Evolutionary conservation across 2,888 invertebrate genomes (phyloP).

Genomic region (Nymphalis c-album): DNA sequence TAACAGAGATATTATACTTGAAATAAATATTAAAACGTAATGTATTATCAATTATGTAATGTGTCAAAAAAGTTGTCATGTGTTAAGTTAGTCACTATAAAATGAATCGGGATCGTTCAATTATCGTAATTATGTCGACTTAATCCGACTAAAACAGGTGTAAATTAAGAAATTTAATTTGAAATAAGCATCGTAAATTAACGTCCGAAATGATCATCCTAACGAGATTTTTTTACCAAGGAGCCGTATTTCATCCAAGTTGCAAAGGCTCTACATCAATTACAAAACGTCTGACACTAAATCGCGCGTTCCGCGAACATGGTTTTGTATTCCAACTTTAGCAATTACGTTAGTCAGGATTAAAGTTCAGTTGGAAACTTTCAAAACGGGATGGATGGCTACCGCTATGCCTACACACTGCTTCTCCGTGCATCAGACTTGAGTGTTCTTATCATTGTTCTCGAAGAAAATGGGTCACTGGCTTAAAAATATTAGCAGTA

Average conservation of each 20-base stretch:
- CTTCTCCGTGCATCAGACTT: background rate
- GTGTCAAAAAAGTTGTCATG: no score
- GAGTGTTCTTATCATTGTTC: background rate
- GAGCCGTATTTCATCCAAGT: conserved; percentile 27
- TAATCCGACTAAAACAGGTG: background rate
- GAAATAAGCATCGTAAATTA: conserved; percentile 12
- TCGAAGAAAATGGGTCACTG: no score
- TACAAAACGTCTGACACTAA: conserved; percentile 68
- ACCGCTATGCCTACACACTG: conserved; percentile 40
- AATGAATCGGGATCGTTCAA: no score
- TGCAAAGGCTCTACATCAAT: conserved; percentile 56
- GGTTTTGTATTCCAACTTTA: conserved; percentile 75
- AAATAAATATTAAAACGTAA: no score
- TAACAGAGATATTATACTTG: no score
- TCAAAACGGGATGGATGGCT: conserved; percentile 71
- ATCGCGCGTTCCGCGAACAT: conserved; percentile 69
- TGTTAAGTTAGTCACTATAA: no score
- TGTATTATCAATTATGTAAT: no score
- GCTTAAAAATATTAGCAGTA: no score
- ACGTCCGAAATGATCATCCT: background rate
- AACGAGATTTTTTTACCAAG: conserved; percentile 13
- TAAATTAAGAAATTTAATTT: conserved; percentile 3
- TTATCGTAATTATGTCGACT: background rate
- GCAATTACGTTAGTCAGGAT: conserved; percentile 78
- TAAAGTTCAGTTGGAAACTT: conserved; percentile 72